Conservation (phyloP, 2,113 vertebrate species). For the Plestiodon gilberti region DNA sequence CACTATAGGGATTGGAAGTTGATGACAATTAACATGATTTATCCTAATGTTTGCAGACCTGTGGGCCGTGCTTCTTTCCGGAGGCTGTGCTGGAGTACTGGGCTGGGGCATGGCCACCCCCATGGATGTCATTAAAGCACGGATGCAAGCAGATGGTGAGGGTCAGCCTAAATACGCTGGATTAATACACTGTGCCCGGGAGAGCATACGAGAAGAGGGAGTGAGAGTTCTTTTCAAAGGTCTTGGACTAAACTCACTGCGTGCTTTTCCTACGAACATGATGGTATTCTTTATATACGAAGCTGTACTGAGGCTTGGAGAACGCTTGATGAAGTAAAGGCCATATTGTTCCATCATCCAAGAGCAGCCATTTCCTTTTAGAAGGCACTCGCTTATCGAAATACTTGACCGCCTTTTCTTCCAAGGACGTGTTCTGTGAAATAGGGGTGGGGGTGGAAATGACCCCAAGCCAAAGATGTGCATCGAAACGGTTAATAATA, state of each 20-base stretch:
- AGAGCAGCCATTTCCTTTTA: background rate
- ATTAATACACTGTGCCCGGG: slow-evolving; percentile 82
- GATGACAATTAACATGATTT: background rate
- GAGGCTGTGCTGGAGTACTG: slow-evolving; percentile 85
- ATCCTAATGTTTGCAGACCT: slow-evolving; percentile 72
- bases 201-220: slow-evolving; percentile 83
- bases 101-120: slow-evolving; percentile 89
- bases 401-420: accelerated
- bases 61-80: slow-evolving; percentile 82
- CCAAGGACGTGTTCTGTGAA: background rate
- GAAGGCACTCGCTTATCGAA: background rate
- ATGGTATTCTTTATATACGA: slow-evolving; percentile 89
- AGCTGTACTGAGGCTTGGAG: slow-evolving; percentile 74
- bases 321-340: slow-evolving; percentile 45
- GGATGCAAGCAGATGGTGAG: slow-evolving; percentile 84
- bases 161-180: slow-evolving; percentile 81
- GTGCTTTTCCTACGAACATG: slow-evolving; percentile 92
- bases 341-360: background rate
- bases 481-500: background rate
- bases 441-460: background rate
- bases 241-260: slow-evolving; percentile 85
- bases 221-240: slow-evolving; percentile 86
- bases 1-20: background rate
- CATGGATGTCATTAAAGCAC: slow-evolving; percentile 93
- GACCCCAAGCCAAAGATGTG: background rate